Conservation (phyloP, 2,113 vertebrate genomes). For the Phyllostomus discolor region DNA sequence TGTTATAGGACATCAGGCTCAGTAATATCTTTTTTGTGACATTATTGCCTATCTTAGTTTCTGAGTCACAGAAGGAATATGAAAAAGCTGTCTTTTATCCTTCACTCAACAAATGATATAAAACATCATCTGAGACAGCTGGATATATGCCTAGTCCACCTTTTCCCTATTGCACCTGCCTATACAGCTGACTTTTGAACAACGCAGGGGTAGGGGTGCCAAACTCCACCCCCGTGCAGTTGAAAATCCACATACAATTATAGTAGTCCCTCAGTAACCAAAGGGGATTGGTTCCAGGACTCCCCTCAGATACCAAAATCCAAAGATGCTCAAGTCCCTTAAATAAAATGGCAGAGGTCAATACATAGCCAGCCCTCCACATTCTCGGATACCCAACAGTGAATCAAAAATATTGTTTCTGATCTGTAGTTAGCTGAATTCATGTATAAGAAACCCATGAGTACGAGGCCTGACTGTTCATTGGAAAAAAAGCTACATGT, state of each 20-base stretch:
- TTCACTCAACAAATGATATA: background rate
- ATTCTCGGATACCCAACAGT: background rate
- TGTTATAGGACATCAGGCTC: fast-evolving
- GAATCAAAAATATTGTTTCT: background rate
- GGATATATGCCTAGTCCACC: background rate
- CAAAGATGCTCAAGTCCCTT: background rate
- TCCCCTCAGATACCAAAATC: background rate
- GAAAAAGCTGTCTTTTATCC: background rate
- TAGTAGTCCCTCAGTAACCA: background rate
- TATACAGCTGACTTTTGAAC: background rate
- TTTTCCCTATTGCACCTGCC: background rate
- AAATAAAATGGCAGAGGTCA: background rate
- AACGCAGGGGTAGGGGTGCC: background rate
- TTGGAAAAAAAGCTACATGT: background rate
- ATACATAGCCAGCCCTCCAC: background rate
- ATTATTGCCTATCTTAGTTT: background rate
- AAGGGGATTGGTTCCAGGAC: background rate
- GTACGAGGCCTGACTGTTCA: background rate
- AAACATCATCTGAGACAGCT: background rate
- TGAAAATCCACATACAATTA: background rate
- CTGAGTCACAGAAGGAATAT: background rate
- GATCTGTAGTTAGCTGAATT: background rate
- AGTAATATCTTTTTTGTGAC: background rate
- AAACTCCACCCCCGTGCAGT: background rate
- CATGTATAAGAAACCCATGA: too few species aligned